These are phyloP conservation scores for Sacculina carcini DNA, from an alignment of 2,888 invertebrate species.

Conservation along the genomic window DNA sequence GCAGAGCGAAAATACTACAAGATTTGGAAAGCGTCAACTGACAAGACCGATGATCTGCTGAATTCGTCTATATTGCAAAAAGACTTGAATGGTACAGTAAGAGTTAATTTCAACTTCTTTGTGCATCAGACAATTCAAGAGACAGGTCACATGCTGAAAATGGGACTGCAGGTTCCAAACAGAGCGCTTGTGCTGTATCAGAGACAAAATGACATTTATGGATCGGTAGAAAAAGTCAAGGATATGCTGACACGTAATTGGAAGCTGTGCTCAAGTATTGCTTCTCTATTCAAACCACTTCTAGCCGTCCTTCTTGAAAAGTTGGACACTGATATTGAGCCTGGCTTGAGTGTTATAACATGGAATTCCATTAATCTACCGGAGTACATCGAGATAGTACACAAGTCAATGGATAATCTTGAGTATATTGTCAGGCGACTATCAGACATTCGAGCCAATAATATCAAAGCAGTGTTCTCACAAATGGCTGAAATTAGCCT, in stretches of 20 bases:
- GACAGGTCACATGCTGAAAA: conserved; percentile 51
- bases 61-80: conserved; percentile 41
- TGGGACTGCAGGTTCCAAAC: conserved; percentile 45
- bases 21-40: conserved; percentile 49
- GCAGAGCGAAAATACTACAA: conserved; percentile 56
- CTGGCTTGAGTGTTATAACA: conserved; percentile 45
- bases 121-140: conserved; percentile 35
- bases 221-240: conserved; percentile 33
- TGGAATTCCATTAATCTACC: conserved; percentile 55
- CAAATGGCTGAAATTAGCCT: conserved; percentile 33
- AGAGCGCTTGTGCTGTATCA: conserved; percentile 44
- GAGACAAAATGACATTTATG: conserved; percentile 38
- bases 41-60: conserved; percentile 34
- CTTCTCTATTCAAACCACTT: conserved; percentile 36
- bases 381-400: conserved; percentile 31
- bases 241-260: conserved; percentile 30
- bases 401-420: conserved; percentile 30
- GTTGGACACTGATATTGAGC: conserved; percentile 40
- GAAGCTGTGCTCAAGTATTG: conserved; percentile 25
- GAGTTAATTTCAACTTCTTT: conserved; percentile 31
- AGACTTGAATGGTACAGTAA: conserved; percentile 33
- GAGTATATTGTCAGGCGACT: conserved; percentile 27
- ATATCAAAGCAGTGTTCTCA: conserved; percentile 38
- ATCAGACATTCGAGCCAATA: conserved; percentile 43
- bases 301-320: conserved; percentile 37